Evolutionary conservation across 2,113 vertebrate genomes (phyloP).

Genomic region (Caranx ignobilis): DNA sequence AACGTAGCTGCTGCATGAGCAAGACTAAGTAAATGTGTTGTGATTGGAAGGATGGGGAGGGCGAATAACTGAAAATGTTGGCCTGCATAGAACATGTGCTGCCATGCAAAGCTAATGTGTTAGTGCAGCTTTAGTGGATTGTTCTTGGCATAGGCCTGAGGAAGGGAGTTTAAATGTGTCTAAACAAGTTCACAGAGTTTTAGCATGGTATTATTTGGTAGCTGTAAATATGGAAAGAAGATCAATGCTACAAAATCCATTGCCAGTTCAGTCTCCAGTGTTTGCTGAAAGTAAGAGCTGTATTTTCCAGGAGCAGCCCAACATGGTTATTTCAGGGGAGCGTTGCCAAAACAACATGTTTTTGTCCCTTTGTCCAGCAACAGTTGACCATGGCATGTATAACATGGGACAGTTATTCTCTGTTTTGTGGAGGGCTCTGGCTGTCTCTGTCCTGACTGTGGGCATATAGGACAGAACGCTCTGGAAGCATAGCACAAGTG

Average conservation of each 20-base stretch:
- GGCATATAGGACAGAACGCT: constrained; percentile 48
- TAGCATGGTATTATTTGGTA: not conserved
- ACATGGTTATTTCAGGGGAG: constrained; percentile 55
- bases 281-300: constrained; percentile 44
- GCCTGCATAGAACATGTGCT: constrained; percentile 42
- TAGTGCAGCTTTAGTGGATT: not conserved
- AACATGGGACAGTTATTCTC: constrained; percentile 54
- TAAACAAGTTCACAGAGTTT: not conserved
- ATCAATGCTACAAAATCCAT: constrained; percentile 6
- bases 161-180: constrained; percentile 4
- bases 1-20: constrained; percentile 7
- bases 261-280: constrained; percentile 15
- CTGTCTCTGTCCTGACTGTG: constrained; percentile 49
- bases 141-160: constrained; percentile 13
- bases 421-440: constrained; percentile 58
- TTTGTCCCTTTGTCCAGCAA: constrained; percentile 75
- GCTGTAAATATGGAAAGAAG: constrained; percentile 13
- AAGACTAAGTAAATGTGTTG: constrained; percentile 4
- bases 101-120: constrained; percentile 25
- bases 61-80: constrained; percentile 36
- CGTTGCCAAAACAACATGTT: constrained; percentile 71
- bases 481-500: constrained; percentile 49
- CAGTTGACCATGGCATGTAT: constrained; percentile 65
- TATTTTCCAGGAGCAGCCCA: constrained; percentile 48
- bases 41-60: constrained; percentile 2